Evolutionary conservation across 2,113 vertebrate species (phyloP).

Genomic region (Salvelinus namaycush): DNA sequence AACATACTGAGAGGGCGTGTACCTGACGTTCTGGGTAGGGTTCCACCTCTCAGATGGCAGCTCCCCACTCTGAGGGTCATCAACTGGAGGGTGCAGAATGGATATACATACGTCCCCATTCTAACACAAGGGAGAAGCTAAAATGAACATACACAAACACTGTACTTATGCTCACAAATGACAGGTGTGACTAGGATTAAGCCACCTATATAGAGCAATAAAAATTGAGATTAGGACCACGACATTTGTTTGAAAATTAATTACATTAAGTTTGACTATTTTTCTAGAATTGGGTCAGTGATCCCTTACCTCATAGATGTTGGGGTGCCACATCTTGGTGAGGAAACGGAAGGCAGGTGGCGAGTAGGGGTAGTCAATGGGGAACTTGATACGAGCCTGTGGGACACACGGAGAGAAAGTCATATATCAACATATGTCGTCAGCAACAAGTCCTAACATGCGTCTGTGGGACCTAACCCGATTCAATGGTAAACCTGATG

Average conservation of each 20-base stretch:
- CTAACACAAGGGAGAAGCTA: slow-evolving; percentile 56
- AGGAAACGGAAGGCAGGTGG: slow-evolving; percentile 96
- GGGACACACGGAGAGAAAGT: slow-evolving; percentile 10
- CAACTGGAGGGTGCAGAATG: slow-evolving; percentile 94
- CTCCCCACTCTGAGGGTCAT: slow-evolving; percentile 96
- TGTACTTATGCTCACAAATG: neutral
- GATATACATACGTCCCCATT: slow-evolving; percentile 98
- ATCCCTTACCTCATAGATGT: slow-evolving; percentile 91
- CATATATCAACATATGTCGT: too few relatives aligned
- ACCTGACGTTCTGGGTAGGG: slow-evolving; percentile 97
- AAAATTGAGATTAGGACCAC: too few relatives aligned
- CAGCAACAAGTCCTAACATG: too few relatives aligned
- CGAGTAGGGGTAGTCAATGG: slow-evolving; percentile 95
- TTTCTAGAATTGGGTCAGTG: too few relatives aligned
- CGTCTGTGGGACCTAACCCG: too few relatives aligned
- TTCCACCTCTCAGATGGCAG: slow-evolving; percentile 97
- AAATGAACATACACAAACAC: too few relatives aligned
- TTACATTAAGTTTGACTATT: too few relatives aligned
- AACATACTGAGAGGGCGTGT: neutral
- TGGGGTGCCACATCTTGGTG: slow-evolving; percentile 99
- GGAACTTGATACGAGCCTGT: slow-evolving; percentile 94
- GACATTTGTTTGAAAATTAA: too few relatives aligned
- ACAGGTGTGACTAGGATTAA: too few relatives aligned
- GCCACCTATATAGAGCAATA: too few relatives aligned
- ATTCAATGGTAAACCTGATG: too few relatives aligned